Base-by-base conservation (phyloP, 30 jellyfish, hydroid and myxozoan genomes). In the Catostylus mosaicus region DNA sequence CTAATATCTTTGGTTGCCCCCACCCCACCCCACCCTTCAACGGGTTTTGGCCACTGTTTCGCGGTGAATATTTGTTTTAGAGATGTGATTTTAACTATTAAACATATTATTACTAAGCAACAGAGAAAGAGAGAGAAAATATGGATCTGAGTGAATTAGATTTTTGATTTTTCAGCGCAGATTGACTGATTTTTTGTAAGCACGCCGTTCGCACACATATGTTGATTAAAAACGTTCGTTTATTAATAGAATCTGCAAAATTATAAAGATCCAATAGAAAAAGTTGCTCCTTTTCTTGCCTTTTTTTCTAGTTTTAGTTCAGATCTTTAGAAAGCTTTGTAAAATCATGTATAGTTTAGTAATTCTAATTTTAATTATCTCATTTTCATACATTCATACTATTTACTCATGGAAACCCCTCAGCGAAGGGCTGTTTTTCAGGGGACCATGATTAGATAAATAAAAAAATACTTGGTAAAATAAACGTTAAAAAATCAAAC, bases 91-190 rank as follows among this genome's bases (percentile, higher is more conserved):
- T 59, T 59, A 59, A 27, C 32, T 27, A n/a, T 52, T 52, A 27
- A 59, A 59, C 4, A 59, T 48, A 48, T n/a, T 48, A 48, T 63
- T 16, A 6, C 46, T 36, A 14, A 36, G 19, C 18, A 63, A 19
- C 19, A 24, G 20, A 27, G 19, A 1, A 22, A 29, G 75, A 7
- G n/a, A n/a, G n/a, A n/a, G n/a, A n/a, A n/a, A n/a, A n/a, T n/a
- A n/a, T n/a, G 73, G 14, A 26, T 4, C 8, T 6, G 56, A 43
- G 8, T 16, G 16, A 43, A 43, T 43, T 43, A 59, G n/a, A 64
- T n/a, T 62, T 67, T 67, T 34, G 32, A 31, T 67, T 67, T 67
- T 35, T 43, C 79, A 67, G 34, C 34, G 79, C 79, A 67, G 57
- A 35, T 67, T 31, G n/a, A 5, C 77, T 1, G 77, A 29, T 31